Percentiles rank a stretch among this genome's conserved stretches.
Evolutionary conservation across 64 coral and sea anemone genomes (phyloP).

Genomic region (Platygyra sinensis): DNA sequence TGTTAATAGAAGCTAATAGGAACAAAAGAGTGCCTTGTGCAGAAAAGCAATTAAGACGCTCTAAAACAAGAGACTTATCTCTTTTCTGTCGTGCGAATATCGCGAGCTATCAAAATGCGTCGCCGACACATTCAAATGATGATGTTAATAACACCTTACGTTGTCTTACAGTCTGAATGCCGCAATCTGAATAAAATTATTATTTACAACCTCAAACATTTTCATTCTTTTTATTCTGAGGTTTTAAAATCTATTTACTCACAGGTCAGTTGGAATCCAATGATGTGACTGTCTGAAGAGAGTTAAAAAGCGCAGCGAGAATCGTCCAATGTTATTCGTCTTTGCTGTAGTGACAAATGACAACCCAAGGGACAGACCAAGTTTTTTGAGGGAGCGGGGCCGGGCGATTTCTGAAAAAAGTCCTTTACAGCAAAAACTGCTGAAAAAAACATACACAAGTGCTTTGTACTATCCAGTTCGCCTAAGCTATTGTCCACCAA

Average conservation of each 20-base stretch:
- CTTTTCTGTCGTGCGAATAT: background rate
- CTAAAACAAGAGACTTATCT: background rate
- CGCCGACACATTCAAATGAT: background rate
- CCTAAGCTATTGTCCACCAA: too few species aligned
- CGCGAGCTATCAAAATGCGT: background rate
- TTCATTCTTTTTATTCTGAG: background rate
- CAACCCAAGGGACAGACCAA: too few species aligned
- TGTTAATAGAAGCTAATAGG: background rate
- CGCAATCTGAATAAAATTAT: background rate
- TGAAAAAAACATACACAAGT: too few species aligned
- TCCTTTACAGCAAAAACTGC: too few species aligned
- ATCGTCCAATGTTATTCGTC: background rate
- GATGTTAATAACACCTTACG: background rate
- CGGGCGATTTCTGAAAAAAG: too few species aligned
- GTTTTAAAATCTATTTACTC: background rate
- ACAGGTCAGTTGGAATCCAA: background rate
- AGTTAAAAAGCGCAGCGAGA: background rate
- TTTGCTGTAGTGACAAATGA: too few species aligned
- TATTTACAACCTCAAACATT: background rate
- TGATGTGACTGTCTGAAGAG: background rate
- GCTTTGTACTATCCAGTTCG: too few species aligned
- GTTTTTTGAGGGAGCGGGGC: too few species aligned
- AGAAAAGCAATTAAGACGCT: background rate
- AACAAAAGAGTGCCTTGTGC: conserved; percentile 5
- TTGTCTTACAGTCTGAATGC: background rate